Base-by-base conservation (phyloP, 2,888 invertebrate genomes). In the Parelbella ahira region DNA sequence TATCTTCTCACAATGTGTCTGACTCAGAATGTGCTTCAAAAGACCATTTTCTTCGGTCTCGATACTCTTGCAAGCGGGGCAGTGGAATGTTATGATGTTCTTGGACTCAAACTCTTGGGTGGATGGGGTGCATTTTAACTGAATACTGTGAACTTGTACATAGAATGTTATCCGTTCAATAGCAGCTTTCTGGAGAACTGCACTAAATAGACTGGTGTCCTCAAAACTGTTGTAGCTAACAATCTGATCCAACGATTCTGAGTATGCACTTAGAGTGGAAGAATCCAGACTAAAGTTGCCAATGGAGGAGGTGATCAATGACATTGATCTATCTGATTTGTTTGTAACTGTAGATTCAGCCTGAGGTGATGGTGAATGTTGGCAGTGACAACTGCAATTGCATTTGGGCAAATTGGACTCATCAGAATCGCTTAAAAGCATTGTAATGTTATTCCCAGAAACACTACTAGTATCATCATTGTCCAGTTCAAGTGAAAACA, bases 81-180 rank as follows among this genome's bases (percentile, higher is more conserved):
- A 87, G 45, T 66, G 57, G 47, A 87, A 87, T 1, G 52, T 61
- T 1, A 84, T 71, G 0, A 48, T 33, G 11, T 58, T 75, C 37
- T 68, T 81, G 0, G 64, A 54, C 37, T 78, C 75, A 37, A 47
- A 61, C 0, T 66, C 67, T 0, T 53, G 36, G 0, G 47, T n/a
- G n/a, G n/a, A 12, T 0, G 42, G n/a, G 2, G 75, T 74, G 23
- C 68, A 71, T 13, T 62, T 72, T 0, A 87, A 43, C 44, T 87
- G 75, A 4, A 87, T 75, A 28, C 80, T 79, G 37, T 87, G 87
- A 0, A 78, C 87, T 71, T 82, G 80, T 0, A 87, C 69, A 4
- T 87, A 87, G 57, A 87, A 87, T 0, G 75, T 82, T 4, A 87
- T 78, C 0, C 87, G 65, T 50, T 87, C 86, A 1, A 84, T 75